Evolutionary conservation across 2,888 invertebrate genomes (phyloP).

Genomic region (Lithophane socia): DNA sequence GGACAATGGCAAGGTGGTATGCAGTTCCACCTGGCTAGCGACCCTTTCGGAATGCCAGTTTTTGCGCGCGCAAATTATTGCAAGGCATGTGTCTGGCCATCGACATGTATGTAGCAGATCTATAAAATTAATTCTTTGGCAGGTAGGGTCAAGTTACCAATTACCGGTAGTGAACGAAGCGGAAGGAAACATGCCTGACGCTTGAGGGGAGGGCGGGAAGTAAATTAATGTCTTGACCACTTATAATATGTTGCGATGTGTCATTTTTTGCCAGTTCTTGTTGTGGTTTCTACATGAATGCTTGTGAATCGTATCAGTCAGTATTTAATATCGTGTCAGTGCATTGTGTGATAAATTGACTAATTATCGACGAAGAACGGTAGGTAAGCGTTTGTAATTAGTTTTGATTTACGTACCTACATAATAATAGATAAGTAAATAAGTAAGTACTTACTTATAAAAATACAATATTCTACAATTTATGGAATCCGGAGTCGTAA

Average conservation of each 20-base stretch:
- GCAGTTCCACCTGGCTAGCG: constrained; percentile 64
- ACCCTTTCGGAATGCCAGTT: constrained; percentile 63
- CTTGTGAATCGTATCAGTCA: constrained; percentile 38
- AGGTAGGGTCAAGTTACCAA: constrained; percentile 54
- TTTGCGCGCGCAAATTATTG: constrained; percentile 58
- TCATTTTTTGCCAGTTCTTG: constrained; percentile 57
- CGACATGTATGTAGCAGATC: constrained; percentile 39
- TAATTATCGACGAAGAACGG: constrained; percentile 12
- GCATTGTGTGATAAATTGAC: constrained; percentile 27
- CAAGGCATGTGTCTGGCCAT: constrained; percentile 37
- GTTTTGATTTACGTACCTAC: constrained; percentile 3
- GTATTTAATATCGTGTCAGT: constrained; percentile 42
- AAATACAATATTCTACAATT: too few species aligned
- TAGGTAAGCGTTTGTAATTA: constrained; percentile 1
- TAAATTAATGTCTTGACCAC: constrained; percentile 37
- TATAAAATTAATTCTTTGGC: constrained; percentile 53
- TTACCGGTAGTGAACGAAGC: constrained; percentile 63
- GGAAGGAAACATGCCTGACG: constrained; percentile 62
- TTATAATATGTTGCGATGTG: constrained; percentile 34
- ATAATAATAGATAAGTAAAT: not conserved
- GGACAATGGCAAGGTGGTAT: constrained; percentile 58
- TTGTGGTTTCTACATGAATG: constrained; percentile 51
- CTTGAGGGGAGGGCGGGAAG: constrained; percentile 15
- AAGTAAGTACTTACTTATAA: too few species aligned
- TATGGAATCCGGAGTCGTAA: too few species aligned